Evolutionary conservation across 1,140 invertebrate species (phyloP), one percentile per base, ranked within the genome.

Genomic region (Anoplophora glabripennis): DNA sequence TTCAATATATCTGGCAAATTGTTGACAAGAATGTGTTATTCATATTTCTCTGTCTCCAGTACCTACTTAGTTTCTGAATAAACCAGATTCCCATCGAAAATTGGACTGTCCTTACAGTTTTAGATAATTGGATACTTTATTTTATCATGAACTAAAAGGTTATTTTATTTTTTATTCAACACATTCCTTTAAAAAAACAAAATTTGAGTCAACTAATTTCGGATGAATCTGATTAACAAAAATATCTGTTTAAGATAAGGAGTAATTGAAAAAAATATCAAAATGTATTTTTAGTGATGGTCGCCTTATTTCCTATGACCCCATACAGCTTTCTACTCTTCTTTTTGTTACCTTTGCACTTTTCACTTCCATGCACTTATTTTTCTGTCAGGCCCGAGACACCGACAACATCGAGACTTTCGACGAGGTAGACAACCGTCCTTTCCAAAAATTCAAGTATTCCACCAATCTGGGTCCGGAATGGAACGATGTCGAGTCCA

Each of bases 351-450:
- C 41, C 60, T 14, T 63, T 53, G 62, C 62, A 61, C 58, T 53
- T 48, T 63, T 63, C 57, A 63, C 62, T 59, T 52, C 58, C 59
- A 59, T 41, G 53, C 61, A 61, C 66, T 63, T 7, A 64, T 57
- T 64, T 65, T 54, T 56, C 38, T 46, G 56, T 51, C 60, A 57
- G 33, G 45, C n/a, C 12, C 41, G 37, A 15, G 21, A 46, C 10
- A 61, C 44, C 34, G 42, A 57, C 21, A 62, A 66, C 55, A 54
- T 61, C 38, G 65, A 69, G 57, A 67, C 57, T n/a, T 67, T 67
- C 47, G 65, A 65, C 37, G 59, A 69, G 44, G 28, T 59, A 14
- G 63, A 61, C 21, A 28, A 28, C 21, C 21, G 21, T 47, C 18
- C 40, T 10, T 33, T 40, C 4, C 35, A 56, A 41, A 38, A 37